Evolutionary conservation across 2,113 vertebrate genomes (phyloP).

Genomic region (Elaphurus davidianus): DNA sequence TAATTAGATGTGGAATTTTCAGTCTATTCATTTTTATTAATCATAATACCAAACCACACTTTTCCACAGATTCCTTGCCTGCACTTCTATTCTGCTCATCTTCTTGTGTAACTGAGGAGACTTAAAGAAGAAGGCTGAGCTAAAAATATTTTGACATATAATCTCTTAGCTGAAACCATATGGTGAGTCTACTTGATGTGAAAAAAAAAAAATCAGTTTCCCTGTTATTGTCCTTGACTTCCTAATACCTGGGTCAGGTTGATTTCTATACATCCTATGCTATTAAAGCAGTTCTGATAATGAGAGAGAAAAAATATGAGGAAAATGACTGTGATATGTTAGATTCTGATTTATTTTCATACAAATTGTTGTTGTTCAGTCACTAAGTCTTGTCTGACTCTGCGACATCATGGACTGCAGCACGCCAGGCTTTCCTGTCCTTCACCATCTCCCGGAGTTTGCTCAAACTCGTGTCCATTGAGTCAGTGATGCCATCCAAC

Average conservation of each 20-base stretch:
- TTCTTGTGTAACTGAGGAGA: not conserved
- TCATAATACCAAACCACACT: not conserved
- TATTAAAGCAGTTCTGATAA: not conserved
- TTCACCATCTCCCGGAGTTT: not conserved
- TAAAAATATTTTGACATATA: not conserved
- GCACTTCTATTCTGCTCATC: not conserved
- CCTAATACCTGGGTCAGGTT: no score
- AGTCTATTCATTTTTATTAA: not conserved
- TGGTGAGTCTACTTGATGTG: not conserved
- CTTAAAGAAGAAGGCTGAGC: not conserved
- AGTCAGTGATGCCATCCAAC: not conserved
- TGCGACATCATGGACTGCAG: not conserved
- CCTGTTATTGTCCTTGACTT: not conserved
- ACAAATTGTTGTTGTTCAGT: not conserved
- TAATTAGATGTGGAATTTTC: not conserved
- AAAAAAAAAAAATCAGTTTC: not conserved
- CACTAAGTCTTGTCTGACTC: not conserved
- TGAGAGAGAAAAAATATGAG: not conserved
- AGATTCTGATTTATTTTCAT: not conserved
- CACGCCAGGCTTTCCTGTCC: not conserved
- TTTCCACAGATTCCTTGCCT: not conserved
- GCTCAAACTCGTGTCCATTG: not conserved
- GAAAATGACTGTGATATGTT: not conserved
- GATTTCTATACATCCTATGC: not conserved
- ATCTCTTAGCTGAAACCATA: not conserved